Base-by-base conservation (phyloP, 2,113 vertebrate genomes). In the Nematolebias whitei region DNA sequence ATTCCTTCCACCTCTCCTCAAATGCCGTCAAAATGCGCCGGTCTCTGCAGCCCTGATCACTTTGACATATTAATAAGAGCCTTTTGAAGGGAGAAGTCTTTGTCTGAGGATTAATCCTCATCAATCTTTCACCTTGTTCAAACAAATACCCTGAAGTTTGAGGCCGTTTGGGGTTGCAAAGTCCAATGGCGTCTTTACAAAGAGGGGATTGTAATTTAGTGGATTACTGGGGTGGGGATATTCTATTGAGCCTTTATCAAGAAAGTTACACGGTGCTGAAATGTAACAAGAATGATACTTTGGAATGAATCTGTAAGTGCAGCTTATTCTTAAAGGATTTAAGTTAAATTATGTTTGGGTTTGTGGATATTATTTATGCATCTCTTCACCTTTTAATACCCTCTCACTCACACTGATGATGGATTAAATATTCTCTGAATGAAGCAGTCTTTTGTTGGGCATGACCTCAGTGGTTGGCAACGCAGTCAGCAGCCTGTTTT, bases 91-190 rank as follows among this genome's bases (percentile, higher is more conserved):
- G 56, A 74, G 71, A 70, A 74, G 79, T 58, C 78, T 75, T 85
- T 88, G 78, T 85, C 74, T 22, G 6, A 41, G 66, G 52, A 23
- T 79, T 90, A 92, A 91, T 92, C 90, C 88, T 71, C 65, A 68
- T 83, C 73, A 57, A 85, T 91, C 90, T 91, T 92, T 91, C 78
- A 90, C 88, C 80, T 78, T 61, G 61, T 79, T 90, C 69, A 84
- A 87, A 87, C 83, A 81, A 87, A 90, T 84, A 63, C 83, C 0
- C 73, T 12, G 11, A 78, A 80, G 72, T 66, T 83, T 75, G 65
- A 57, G 58, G 85, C 78, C 75, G 53, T 84, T 74, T 40, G 5
- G 48, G 57, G 69, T 24, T 4, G 57, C 65, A 72, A 77, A 89
- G 85, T 87, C 86, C 67, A 60, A 39, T 68, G 5, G 26, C 8